Conservation (phyloP, 2,797 vertebrate genomes). For the Amblyopsis hoosieri region DNA sequence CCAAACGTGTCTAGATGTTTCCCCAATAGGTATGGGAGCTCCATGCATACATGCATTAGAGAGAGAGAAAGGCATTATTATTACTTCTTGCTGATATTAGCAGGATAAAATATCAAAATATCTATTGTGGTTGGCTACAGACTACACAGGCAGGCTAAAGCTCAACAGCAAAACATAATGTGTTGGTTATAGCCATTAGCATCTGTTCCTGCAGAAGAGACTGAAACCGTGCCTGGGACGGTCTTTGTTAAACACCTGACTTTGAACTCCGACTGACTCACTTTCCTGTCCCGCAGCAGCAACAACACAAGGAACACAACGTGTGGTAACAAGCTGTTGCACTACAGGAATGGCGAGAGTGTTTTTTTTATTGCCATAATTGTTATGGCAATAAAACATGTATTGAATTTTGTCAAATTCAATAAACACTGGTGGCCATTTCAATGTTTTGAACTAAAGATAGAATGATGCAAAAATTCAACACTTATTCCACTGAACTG, state of each 20-base stretch:
- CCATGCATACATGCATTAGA: too few relatives aligned
- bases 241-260: constrained; percentile 14
- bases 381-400: too few relatives aligned
- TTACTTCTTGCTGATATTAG: too few relatives aligned
- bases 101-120: too few relatives aligned
- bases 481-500: too few relatives aligned
- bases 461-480: not conserved
- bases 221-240: constrained; percentile 5
- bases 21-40: too few relatives aligned
- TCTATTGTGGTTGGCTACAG: not conserved
- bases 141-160: not conserved
- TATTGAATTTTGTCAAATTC: too few relatives aligned
- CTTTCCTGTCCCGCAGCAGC: not conserved
- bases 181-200: not conserved
- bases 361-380: too few relatives aligned
- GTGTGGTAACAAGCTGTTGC: not conserved
- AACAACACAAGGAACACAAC: not conserved
- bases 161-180: not conserved
- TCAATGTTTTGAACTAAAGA: not conserved
- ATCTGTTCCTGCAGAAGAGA: constrained; percentile 13
- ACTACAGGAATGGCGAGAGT: too few relatives aligned
- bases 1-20: too few relatives aligned
- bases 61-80: too few relatives aligned
- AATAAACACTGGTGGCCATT: not conserved
- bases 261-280: not conserved